phyloP scores from a whole-genome alignment of 1,140 invertebrate genomes.

The Polypedilum vanderplanki region DNA sequence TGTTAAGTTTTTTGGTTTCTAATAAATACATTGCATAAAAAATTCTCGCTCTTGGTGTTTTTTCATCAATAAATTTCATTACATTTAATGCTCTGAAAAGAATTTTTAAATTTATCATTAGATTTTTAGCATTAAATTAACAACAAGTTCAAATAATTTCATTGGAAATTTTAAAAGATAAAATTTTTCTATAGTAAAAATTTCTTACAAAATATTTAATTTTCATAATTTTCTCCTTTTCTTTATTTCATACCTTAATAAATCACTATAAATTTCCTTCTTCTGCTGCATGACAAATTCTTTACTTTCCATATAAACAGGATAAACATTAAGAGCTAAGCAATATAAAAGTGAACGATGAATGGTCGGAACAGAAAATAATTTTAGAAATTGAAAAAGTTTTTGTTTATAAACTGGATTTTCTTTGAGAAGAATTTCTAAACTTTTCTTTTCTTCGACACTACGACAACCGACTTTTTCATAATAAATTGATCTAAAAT shows the following conservation, averaged over 20 bases:
- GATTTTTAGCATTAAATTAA: no score
- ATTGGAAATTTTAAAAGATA: no score
- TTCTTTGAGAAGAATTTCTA: slow-evolving; percentile 86
- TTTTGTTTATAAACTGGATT: slow-evolving; percentile 74
- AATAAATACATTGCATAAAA: slow-evolving; percentile 71
- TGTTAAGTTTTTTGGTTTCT: slow-evolving; percentile 56
- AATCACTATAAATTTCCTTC: slow-evolving; percentile 64
- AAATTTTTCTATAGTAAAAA: no score
- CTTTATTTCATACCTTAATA: no score
- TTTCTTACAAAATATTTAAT: no score
- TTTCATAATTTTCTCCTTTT: no score
- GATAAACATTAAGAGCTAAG: slow-evolving; percentile 54
- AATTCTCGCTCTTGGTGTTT: slow-evolving; percentile 52
- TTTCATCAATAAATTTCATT: slow-evolving; percentile 52
- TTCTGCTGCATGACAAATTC: slow-evolving; percentile 65
- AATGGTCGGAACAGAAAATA: slow-evolving; percentile 55
- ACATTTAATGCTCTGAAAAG: slow-evolving; percentile 52
- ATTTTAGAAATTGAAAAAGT: slow-evolving; percentile 73
- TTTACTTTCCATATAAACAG: slow-evolving; percentile 65
- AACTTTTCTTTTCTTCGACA: slow-evolving; percentile 85
- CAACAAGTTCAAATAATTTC: no score
- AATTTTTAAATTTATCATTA: no score
- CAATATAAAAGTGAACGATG: background rate
- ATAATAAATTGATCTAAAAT: slow-evolving; percentile 86
- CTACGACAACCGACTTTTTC: slow-evolving; percentile 75